Percentiles rank a stretch among this genome's conserved stretches.
Conservation (phyloP, 2,888 invertebrate species). For the Protophormia terraenovae region DNA sequence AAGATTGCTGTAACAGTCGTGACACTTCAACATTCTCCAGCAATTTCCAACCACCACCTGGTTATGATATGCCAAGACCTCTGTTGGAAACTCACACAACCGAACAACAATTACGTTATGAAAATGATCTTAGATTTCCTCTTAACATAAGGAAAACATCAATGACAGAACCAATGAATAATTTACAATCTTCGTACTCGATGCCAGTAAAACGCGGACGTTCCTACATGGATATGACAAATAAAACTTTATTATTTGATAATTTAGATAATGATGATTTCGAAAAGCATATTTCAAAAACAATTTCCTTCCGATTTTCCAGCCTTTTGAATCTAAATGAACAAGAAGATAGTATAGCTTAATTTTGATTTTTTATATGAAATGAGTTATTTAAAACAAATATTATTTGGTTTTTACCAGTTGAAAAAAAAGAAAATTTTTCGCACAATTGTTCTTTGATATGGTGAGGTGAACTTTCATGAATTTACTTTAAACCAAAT, state of each 20-base stretch:
- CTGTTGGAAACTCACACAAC: constrained; percentile 77
- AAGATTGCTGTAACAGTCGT: constrained; percentile 75
- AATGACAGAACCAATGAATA: constrained; percentile 59
- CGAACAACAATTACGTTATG: constrained; percentile 79
- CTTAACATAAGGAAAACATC: constrained; percentile 77
- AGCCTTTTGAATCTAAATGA: constrained; percentile 80
- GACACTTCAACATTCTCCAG: constrained; percentile 72
- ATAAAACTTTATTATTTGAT: constrained; percentile 78
- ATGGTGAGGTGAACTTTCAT: too few species aligned
- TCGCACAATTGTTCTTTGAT: too few species aligned
- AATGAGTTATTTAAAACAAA: too few species aligned
- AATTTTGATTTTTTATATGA: too few species aligned
- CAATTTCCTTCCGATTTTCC: constrained; percentile 80
- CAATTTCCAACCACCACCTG: constrained; percentile 76
- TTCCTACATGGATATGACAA: constrained; percentile 80
- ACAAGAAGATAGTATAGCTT: constrained; percentile 62
- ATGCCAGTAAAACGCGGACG: constrained; percentile 79
- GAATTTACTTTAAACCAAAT: too few species aligned
- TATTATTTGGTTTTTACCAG: too few species aligned
- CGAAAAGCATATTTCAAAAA: constrained; percentile 80
- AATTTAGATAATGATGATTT: constrained; percentile 80
- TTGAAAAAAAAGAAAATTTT: too few species aligned
- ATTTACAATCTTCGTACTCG: constrained; percentile 73
- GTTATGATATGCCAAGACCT: constrained; percentile 80
- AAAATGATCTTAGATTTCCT: constrained; percentile 80